Conservation (phyloP, 2,797 vertebrate species). For the Todus mexicanus region DNA sequence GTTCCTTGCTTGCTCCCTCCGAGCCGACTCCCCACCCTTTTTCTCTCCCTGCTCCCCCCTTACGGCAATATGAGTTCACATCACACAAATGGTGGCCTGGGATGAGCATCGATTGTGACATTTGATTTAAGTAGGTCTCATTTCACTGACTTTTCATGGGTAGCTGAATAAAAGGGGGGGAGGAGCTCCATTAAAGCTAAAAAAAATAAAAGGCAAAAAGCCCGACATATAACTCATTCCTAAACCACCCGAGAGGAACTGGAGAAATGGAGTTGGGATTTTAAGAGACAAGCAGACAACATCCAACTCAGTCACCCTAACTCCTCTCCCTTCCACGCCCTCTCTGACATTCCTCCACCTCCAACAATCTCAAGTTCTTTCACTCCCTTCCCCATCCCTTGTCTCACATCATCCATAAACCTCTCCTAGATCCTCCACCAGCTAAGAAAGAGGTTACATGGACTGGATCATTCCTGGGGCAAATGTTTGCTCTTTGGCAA, state of each 20-base stretch:
- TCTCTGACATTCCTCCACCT: background rate
- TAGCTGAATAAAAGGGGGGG: slow-evolving; percentile 47
- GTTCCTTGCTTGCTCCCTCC: background rate
- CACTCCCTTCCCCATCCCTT: background rate
- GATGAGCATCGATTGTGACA: slow-evolving; percentile 50
- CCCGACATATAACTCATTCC: background rate
- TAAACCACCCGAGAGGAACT: background rate
- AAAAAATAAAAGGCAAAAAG: background rate
- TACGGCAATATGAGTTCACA: background rate
- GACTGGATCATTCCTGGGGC: background rate
- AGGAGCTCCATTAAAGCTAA: slow-evolving; percentile 32
- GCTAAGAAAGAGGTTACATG: background rate
- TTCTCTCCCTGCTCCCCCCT: background rate
- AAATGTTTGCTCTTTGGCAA: background rate
- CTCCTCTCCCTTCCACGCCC: background rate
- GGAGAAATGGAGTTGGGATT: background rate
- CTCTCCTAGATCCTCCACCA: background rate
- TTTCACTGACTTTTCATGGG: slow-evolving; percentile 57
- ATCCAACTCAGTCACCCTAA: background rate
- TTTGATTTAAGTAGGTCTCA: slow-evolving; percentile 58
- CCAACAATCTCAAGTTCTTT: background rate
- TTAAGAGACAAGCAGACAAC: background rate
- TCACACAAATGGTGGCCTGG: background rate
- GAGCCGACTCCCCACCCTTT: background rate
- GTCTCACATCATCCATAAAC: background rate